phyloP scores from a whole-genome alignment of 2,888 invertebrate species.

The Erebia aethiops region DNA sequence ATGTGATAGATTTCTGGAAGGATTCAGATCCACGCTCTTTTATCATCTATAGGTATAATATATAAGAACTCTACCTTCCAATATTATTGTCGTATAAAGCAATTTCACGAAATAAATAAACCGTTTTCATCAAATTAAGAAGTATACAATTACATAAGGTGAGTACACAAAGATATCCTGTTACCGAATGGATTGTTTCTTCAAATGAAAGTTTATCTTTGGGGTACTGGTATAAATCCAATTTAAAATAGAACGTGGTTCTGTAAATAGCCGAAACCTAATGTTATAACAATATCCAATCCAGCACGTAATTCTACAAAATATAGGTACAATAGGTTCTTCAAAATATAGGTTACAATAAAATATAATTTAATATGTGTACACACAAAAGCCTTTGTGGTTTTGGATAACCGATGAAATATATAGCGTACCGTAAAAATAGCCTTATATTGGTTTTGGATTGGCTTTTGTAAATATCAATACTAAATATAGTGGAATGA shows the following conservation, averaged over 20 bases:
- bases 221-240: constrained; percentile 30
- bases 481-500: too few relatives aligned
- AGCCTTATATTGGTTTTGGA: too few relatives aligned
- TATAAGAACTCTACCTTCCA: not conserved
- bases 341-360: too few relatives aligned
- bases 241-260: constrained; percentile 32
- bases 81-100: not conserved
- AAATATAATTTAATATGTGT: too few relatives aligned
- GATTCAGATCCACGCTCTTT: too few relatives aligned
- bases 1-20: too few relatives aligned
- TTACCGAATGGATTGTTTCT: constrained; percentile 12
- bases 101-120: not conserved
- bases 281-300: constrained; percentile 32
- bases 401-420: too few relatives aligned
- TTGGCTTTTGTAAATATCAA: too few relatives aligned
- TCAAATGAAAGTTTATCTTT: constrained; percentile 30
- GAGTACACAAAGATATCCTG: not conserved
- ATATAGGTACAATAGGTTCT: too few relatives aligned
- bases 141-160: not conserved
- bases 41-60: too few relatives aligned
- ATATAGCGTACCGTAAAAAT: too few relatives aligned
- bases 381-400: too few relatives aligned
- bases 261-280: constrained; percentile 33
- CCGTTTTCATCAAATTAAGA: not conserved
- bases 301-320: constrained; percentile 7